Base-by-base conservation (phyloP, 2,113 vertebrate genomes). In the Peromyscus maniculatus region DNA sequence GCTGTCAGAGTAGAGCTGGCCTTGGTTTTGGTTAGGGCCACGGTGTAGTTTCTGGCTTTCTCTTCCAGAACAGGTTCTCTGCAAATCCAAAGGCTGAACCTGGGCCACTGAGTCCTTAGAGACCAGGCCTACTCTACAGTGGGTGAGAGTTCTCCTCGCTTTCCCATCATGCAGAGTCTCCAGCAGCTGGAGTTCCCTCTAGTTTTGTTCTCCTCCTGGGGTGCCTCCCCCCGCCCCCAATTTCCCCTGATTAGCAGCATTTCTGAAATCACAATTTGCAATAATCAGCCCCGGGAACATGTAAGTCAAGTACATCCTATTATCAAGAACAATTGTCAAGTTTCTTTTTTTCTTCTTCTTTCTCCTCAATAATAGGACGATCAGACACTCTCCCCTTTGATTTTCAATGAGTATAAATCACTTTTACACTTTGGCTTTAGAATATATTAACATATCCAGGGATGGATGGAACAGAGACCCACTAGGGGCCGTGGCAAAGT, bases 391-490 rank as follows among this genome's bases (percentile, higher is more conserved):
- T 98, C 87, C 55, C 57, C 83, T 98, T 87, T 98, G 91, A 94
- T 97, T 96, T 97, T 97, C 88, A 97, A 49, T 94, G 77, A 75
- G 71, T 79, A 88, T 79, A 88, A 95, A 96, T 97, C 89, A 72
- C 75, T 78, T 64, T 90, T 69, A 52, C 5, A 22, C 91, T 96
- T 83, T 92, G 94, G 84, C 87, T 89, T 72, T 74, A 43, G 59
- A 93, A 75, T 49, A 83, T 75, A 91, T 89, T 91, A 64, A 64
- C 24, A 7, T 78, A 55, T 86, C 95, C 33, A 49, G 91, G 91
- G 96, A 79, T 17, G 75, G 89, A 52, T 69, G 82, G 91, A 69
- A 75, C 91, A 24, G 39, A n/a, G 93, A 80, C 33, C 8, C 33
- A 24, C 0, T 8, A 28, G 91, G 94, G 93, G 7, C 66, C 0